Base-by-base conservation (phyloP, 2,113 vertebrate species). In the Atlantisia rogersi region DNA sequence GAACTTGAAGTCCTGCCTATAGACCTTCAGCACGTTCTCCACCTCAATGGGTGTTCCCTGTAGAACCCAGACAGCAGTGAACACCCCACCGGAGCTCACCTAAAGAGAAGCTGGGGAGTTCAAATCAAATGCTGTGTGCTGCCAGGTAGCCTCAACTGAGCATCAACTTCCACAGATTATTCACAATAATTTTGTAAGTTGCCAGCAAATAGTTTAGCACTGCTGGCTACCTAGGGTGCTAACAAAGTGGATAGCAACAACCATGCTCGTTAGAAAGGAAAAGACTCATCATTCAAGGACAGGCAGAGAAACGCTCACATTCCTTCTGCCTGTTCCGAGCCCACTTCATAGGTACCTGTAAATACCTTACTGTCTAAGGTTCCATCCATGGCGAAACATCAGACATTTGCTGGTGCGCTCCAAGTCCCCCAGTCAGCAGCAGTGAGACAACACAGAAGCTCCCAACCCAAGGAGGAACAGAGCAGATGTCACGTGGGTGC, bases 331-430 rank as follows among this genome's bases (percentile, higher is more conserved):
- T 26, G 6, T n/a, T 39, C 37, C 63, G 35, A 75, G 52, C 13
- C 12, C 69, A 28, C 25, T 56, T 56, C 22, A 15, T 3, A 56
- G 40, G 22, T 35, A 12, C 24, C 52, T 0, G 0, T 13, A 35
- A 59, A 39, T 16, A 53, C 58, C 18, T 40, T 9, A 16, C 37
- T 59, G 58, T 52, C 20, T 20, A 32, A 81, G 44, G n/a, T 32
- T 75, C 44, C 29, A 7, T 1, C 44, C 29, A 7, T 1, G 2
- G 21, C 2, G 4, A 65, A 40, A n/a, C 40, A 63, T 14, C 31
- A 48, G 31, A 48, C 29, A 7, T 29, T 39, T 35, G 37, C 21
- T 22, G n/a, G 44, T 37, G 46, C 13, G 0, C 28, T 52, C 40
- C 53, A 56, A 40, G 37, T 26, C 28, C 59, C 76, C 39, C 56